These are phyloP conservation scores for Eupeodes luniger DNA, from an alignment of 2,888 invertebrate species.

Conservation along the genomic window DNA sequence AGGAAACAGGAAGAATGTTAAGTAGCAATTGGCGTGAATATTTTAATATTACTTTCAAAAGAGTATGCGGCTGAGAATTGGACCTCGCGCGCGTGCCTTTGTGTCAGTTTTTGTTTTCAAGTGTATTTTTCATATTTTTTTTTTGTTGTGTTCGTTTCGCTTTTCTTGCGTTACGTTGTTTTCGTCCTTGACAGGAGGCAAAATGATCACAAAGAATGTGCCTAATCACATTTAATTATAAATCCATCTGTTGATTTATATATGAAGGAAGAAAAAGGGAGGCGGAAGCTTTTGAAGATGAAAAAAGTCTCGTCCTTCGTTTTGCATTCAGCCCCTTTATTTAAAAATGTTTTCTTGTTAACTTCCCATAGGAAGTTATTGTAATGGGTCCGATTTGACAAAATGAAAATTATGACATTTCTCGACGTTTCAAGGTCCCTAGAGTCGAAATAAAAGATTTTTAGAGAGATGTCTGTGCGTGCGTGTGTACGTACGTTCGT, in stretches of 20 bases:
- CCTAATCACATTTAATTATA: conserved; percentile 74
- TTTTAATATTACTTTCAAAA: conserved; percentile 54
- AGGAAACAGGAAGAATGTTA: conserved; percentile 57
- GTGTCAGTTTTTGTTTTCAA: conserved; percentile 24
- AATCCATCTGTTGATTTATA: conserved; percentile 74
- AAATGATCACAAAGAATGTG: conserved; percentile 41
- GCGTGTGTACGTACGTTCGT: too few relatives aligned
- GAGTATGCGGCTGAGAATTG: conserved; percentile 44
- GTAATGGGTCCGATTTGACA: too few relatives aligned
- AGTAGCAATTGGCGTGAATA: conserved; percentile 71
- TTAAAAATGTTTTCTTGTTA: too few relatives aligned
- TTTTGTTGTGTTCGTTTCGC: background rate
- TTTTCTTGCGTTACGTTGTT: background rate
- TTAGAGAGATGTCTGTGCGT: too few relatives aligned
- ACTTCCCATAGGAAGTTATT: too few relatives aligned
- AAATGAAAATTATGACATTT: too few relatives aligned
- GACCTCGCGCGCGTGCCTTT: conserved; percentile 8
- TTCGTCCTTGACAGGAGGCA: conserved; percentile 4
- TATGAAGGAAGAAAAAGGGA: background rate
- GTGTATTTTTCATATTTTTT: conserved; percentile 5
- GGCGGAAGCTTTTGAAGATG: background rate
- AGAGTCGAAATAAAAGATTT: too few relatives aligned
- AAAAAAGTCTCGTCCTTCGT: background rate
- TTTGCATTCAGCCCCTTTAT: background rate
- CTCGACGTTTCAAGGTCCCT: too few relatives aligned